A percentile compares a stretch with the other conserved stretches of the same genome.
phyloP scores from a whole-genome alignment of 2,797 vertebrate genomes.

The Gymnodraco acuticeps region DNA sequence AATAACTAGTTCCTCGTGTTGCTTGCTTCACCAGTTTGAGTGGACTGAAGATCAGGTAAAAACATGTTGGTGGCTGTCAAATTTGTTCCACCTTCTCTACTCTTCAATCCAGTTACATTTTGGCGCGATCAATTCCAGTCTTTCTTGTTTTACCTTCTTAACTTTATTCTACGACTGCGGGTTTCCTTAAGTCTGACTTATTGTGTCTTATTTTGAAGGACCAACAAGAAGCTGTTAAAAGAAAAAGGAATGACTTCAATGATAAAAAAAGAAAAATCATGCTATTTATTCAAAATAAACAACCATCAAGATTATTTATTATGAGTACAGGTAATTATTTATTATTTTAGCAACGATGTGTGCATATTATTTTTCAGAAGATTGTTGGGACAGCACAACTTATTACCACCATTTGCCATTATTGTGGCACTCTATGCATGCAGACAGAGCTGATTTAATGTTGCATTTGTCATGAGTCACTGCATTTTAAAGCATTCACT shows the following conservation, averaged over 20 bases:
- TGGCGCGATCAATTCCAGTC: background rate
- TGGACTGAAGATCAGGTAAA: background rate
- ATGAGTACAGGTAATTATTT: background rate
- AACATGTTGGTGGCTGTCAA: too few species aligned
- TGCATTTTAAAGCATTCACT: background rate
- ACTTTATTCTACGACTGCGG: background rate
- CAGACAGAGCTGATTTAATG: slow-evolving; percentile 10
- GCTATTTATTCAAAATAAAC: too few species aligned
- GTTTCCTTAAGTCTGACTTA: background rate
- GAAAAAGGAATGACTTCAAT: background rate
- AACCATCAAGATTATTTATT: background rate
- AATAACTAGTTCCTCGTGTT: background rate
- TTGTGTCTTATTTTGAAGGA: background rate
- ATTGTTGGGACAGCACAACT: background rate
- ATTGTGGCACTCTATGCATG: background rate
- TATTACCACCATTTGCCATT: slow-evolving; percentile 8
- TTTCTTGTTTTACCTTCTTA: background rate
- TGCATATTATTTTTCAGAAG: background rate
- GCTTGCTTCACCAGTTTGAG: slow-evolving; percentile 22
- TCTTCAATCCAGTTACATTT: background rate
- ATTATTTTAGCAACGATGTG: background rate
- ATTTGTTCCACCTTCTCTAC: background rate
- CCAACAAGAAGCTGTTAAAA: background rate
- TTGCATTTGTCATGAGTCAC: slow-evolving; percentile 21
- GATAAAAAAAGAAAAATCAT: too few species aligned